phyloP scores from a whole-genome alignment of 1,140 invertebrate genomes.

The Lepidurus arcticus region DNA sequence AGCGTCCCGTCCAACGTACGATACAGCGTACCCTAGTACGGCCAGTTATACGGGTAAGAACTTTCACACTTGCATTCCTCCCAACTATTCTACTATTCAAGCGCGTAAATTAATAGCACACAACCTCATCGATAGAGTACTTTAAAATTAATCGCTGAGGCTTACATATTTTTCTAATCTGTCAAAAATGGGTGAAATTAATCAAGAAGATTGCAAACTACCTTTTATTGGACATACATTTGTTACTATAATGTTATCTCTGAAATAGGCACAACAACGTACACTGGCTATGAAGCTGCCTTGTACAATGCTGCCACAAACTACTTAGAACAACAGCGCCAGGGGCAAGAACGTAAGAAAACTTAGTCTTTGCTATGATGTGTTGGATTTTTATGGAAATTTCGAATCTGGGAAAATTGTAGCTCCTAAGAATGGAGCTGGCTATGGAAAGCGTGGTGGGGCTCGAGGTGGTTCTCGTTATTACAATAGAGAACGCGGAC shows the following conservation, averaged over 20 bases:
- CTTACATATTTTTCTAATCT: too few species aligned
- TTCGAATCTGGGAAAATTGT: slow-evolving; percentile 38
- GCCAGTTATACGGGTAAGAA: slow-evolving; percentile 29
- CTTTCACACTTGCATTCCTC: neutral
- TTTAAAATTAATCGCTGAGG: too few species aligned
- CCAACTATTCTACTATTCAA: neutral
- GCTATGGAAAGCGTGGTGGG: neutral
- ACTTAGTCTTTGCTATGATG: slow-evolving; percentile 10
- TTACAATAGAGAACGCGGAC: slow-evolving; percentile 46
- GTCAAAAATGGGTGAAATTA: too few species aligned
- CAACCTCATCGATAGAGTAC: too few species aligned
- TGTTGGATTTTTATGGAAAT: neutral
- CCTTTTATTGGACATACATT: neutral
- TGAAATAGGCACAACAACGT: slow-evolving; percentile 25
- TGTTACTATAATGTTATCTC: neutral
- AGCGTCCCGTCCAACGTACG: slow-evolving; percentile 31
- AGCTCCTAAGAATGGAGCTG: neutral
- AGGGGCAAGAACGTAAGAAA: slow-evolving; percentile 36
- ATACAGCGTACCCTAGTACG: slow-evolving; percentile 34
- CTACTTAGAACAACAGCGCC: slow-evolving; percentile 77
- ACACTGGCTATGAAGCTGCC: slow-evolving; percentile 76
- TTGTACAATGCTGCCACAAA: slow-evolving; percentile 87
- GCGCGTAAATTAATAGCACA: too few species aligned
- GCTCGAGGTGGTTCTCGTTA: neutral
- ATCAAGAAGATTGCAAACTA: neutral